phyloP scores from a whole-genome alignment of 92 coral and sea anemone species.

The Epizoanthus scotinus region DNA sequence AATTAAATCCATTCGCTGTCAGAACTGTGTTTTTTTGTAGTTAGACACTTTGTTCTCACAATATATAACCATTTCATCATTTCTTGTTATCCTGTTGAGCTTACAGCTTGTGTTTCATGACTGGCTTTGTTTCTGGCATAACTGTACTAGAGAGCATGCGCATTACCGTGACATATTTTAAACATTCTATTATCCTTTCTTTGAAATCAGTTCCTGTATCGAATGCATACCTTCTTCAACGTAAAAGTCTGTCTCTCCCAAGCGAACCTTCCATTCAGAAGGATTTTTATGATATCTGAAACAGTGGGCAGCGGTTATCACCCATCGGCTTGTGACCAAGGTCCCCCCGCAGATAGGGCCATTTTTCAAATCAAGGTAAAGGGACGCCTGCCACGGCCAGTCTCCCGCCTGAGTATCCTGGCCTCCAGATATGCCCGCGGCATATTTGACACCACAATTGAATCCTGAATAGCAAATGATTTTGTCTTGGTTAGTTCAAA shows the following conservation, averaged over 20 bases:
- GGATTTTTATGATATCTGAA: constrained; percentile 37
- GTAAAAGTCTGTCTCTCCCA: constrained; percentile 51
- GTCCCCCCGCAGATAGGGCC: constrained; percentile 57
- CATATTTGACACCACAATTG: constrained; percentile 49
- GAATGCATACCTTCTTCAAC: constrained; percentile 29
- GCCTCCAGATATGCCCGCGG: constrained; percentile 29
- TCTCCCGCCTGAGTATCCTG: constrained; percentile 40
- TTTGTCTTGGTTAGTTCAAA: background rate
- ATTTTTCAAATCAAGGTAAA: constrained; percentile 31
- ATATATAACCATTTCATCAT: too few relatives aligned
- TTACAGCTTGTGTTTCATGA: too few relatives aligned
- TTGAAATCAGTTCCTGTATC: too few relatives aligned
- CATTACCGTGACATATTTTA: too few relatives aligned
- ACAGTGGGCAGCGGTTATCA: constrained; percentile 59
- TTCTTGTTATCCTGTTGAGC: too few relatives aligned
- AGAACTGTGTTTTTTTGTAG: too few relatives aligned
- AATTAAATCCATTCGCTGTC: too few relatives aligned
- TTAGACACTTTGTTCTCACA: too few relatives aligned
- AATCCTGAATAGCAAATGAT: constrained; percentile 18
- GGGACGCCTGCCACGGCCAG: constrained; percentile 60
- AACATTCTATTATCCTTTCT: too few relatives aligned
- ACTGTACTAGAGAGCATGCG: too few relatives aligned
- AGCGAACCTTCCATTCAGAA: constrained; percentile 42
- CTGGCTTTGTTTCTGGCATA: too few relatives aligned
- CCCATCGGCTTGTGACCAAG: constrained; percentile 50